phyloP scores from a whole-genome alignment of 1,140 invertebrate species.

The Spodoptera litura region DNA sequence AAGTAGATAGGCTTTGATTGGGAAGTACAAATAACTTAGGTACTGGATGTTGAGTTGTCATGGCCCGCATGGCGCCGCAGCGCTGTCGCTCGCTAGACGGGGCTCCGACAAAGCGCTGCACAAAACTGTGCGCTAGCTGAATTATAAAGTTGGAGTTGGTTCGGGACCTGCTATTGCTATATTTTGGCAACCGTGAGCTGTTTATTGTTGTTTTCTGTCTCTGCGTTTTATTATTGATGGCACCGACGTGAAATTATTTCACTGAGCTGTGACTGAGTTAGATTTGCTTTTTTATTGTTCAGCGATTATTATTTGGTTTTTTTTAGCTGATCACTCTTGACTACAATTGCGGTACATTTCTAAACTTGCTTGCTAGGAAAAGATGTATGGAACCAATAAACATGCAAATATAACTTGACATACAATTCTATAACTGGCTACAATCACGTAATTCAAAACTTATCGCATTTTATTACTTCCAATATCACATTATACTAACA shows the following conservation, averaged over 20 bases:
- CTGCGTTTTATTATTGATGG: constrained; percentile 8
- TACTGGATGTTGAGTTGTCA: background rate
- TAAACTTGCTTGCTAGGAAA: too few relatives aligned
- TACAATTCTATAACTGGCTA: background rate
- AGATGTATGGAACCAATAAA: too few relatives aligned
- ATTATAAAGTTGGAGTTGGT: constrained; percentile 4
- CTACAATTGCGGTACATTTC: too few relatives aligned
- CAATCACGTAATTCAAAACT: constrained; percentile 27
- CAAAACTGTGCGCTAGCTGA: constrained; percentile 7
- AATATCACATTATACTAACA: constrained; percentile 3
- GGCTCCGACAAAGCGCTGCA: constrained; percentile 17
- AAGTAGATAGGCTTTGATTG: constrained; percentile 2
- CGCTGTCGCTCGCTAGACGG: constrained; percentile 20
- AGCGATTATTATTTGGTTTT: background rate
- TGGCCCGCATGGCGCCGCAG: constrained; percentile 17
- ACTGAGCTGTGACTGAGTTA: background rate
- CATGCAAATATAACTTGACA: background rate
- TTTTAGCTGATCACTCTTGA: too few relatives aligned
- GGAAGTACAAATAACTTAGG: background rate
- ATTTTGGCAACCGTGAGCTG: constrained; percentile 5
- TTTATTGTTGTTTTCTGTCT: constrained; percentile 24
- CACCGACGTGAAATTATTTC: background rate
- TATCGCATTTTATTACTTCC: constrained; percentile 28
- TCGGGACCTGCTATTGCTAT: background rate
- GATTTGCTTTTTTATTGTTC: background rate